Evolutionary conservation across 2,797 vertebrate genomes (phyloP).

Genomic region (Enteromius thamalakanensis): DNA sequence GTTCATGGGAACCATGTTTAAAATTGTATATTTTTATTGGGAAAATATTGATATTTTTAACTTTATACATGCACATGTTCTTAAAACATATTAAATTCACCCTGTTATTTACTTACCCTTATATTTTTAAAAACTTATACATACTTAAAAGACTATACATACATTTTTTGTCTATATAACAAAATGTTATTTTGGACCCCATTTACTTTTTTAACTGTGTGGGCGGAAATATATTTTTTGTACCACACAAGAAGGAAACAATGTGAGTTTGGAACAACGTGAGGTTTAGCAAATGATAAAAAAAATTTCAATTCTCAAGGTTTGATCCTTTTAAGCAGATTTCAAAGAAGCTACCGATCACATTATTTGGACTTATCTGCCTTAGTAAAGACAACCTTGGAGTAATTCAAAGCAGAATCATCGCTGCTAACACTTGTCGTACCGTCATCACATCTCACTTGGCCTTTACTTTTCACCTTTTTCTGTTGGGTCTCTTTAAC

Average conservation of each 20-base stretch:
- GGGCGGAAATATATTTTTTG: neutral
- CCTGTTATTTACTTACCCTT: neutral
- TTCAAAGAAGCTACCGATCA: neutral
- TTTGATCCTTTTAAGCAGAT: neutral
- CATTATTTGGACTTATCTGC: neutral
- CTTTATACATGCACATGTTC: neutral
- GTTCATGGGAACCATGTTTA: neutral
- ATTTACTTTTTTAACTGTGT: neutral
- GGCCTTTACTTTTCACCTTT: neutral
- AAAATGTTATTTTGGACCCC: neutral
- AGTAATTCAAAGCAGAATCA: constrained; percentile 48
- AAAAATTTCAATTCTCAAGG: neutral
- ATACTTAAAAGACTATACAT: neutral
- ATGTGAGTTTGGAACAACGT: neutral
- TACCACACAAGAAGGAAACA: neutral
- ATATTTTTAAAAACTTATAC: neutral
- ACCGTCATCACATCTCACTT: neutral
- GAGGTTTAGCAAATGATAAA: neutral
- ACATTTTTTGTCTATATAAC: neutral
- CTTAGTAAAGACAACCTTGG: constrained; percentile 48
- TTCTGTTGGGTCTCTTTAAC: neutral
- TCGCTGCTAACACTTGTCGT: constrained; percentile 28
- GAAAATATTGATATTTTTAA: neutral
- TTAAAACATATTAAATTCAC: neutral
- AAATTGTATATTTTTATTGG: neutral